Conservation (phyloP, 2,113 vertebrate species). For the Motacilla alba region DNA sequence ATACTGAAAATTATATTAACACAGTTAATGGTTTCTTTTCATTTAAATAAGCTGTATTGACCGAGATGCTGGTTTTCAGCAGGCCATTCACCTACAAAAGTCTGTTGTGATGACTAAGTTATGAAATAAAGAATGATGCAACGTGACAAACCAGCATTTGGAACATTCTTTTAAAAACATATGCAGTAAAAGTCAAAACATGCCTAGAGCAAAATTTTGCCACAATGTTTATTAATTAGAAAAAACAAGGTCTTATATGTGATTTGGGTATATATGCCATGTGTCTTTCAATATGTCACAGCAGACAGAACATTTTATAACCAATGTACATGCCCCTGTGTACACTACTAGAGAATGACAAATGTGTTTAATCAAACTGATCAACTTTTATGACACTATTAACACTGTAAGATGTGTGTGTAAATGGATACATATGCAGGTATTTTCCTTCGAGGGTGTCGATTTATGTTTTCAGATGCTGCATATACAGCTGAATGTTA, state of each 20-base stretch:
- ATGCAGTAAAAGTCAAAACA: slow-evolving; percentile 30
- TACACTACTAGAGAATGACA: neutral
- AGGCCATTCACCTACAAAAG: neutral
- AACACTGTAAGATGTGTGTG: neutral
- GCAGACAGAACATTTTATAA: slow-evolving; percentile 7
- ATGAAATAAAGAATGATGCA: neutral
- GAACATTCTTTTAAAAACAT: slow-evolving; percentile 6
- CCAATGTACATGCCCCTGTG: neutral
- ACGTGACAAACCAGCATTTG: neutral
- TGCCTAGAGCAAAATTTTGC: slow-evolving; percentile 8
- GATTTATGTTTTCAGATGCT: neutral
- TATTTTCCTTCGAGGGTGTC: neutral
- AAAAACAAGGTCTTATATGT: neutral
- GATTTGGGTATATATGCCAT: slow-evolving; percentile 3
- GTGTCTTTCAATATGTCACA: slow-evolving; percentile 29
- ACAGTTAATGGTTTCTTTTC: neutral
- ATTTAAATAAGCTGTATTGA: neutral
- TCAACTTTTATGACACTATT: neutral
- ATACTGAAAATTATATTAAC: neutral
- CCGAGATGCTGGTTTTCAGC: neutral
- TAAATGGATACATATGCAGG: neutral
- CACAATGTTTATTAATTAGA: slow-evolving; percentile 34
- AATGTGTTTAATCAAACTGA: slow-evolving; percentile 4
- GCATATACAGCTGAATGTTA: neutral
- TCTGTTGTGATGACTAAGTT: neutral